Base-by-base conservation (phyloP, 2,888 invertebrate species). In the Cistogaster globosa region DNA sequence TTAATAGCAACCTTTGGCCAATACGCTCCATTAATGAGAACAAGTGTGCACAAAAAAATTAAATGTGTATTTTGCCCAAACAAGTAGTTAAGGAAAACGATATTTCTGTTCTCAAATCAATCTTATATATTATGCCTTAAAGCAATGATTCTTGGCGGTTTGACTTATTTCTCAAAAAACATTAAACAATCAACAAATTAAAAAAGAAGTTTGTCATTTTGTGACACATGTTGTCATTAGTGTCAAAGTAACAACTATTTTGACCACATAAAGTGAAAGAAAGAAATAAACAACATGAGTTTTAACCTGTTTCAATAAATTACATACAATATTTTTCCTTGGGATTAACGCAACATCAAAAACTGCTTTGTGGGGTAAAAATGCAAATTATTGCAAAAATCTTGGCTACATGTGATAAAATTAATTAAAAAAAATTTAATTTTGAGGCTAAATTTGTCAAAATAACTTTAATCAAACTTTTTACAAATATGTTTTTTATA, bases 191-290 rank as follows among this genome's bases (percentile, higher is more conserved):
- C 22, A 72, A 38, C 1, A 48, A 16, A 36, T 11, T 16, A 53
- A 6, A 53, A 42, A 75, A 58, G 32, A 53, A 45, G 45, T 81
- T 62, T 16, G n/a, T 45, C 36, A 36, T 62, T 68, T 62, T 68
- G 68, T 74, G 55, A 68, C 68, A 62, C 36, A 55, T 62, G 75
- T 68, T 81, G 75, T 75, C 81, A 81, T 81, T 81, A 75, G 22
- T 75, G 81, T 81, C 75, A 81, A 68, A 75, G 36, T 81, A 62
- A 75, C 75, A 81, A 36, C 62, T 75, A 55, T 75, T 81, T 68
- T 68, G 80, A 81, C 38, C 38, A 60, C 62, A 62, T 55, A 58
- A 68, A 68, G 45, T 67, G 60, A 80, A 51, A 26, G 26, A 26
- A 26, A 58, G 42, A 42, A 20, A 45, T 45, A 55, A 75, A 74